Evolutionary conservation across 2,888 invertebrate genomes (phyloP), one percentile per base, ranked within the genome.

Genomic region (Cordilura impudica): DNA sequence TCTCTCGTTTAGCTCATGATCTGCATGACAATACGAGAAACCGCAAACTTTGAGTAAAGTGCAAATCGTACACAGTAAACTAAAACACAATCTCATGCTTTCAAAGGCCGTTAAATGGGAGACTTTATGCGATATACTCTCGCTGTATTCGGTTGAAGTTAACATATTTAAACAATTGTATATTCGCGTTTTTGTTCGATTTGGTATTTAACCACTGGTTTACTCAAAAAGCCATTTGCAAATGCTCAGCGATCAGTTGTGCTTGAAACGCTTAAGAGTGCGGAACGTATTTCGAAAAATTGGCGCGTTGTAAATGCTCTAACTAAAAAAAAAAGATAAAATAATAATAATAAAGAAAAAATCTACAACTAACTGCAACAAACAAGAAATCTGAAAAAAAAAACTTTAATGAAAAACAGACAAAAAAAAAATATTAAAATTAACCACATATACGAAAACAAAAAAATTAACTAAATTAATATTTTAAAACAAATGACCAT

Each of bases 211-310:
- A 63, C 43, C 63, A 70, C 69, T 56, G 45, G 61, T 61, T 21
- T 54, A 61, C 56, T 79, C 56, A 79, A 75, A 79, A 60, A 69
- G 81, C 77, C 72, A 75, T 66, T 74, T 70, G 74, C 78, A 70
- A 81, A 81, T 81, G 84, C 84, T 83, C 83, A 84, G 84, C 71
- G 67, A 79, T 71, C 88, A 88, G 88, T 88, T 88, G 87, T 87
- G 87, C 87, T 87, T 86, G 83, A 85, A 88, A 88, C 87, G 89
- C 86, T 87, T 84, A 85, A 83, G 83, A 86, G 88, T 87, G 84
- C 86, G 86, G 89, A 88, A 88, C 89, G 83, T 81, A 82, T 71
- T 69, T 69, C 71, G 16, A 49, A 60, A 53, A 53, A 53, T 72
- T 79, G 75, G 71, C 79, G 67, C 71, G 71, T 75, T 75, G 75